Base-by-base conservation (phyloP, 2,888 invertebrate genomes). In the Hirtodrosophila trivittata region DNA sequence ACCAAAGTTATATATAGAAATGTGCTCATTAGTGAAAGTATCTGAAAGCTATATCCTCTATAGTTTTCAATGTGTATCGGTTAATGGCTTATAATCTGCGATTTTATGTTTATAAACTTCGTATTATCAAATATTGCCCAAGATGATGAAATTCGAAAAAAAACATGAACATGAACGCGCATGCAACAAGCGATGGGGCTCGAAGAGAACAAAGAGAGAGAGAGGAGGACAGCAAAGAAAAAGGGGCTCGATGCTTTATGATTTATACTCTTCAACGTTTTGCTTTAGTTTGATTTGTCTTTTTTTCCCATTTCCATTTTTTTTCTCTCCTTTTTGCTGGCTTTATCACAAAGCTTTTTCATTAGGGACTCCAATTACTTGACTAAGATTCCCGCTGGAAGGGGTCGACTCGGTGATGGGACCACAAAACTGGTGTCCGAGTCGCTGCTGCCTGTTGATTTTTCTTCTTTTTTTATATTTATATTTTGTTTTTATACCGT, bases 211-310 rank as follows among this genome's bases (percentile, higher is more conserved):
- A 33, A 10, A 26, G 14, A 45, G 42, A 14, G 6, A 28, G 35
- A 38, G 13, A 38, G 16, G 8, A 10, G 7, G 12, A 47, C 21
- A 30, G 39, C 38, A 41, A 47, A 37, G 52, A 70, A 69, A 80
- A 83, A 58, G 83, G 74, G 84, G 86, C 80, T 86, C 86, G 86
- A 56, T 85, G 18, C 69, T 49, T 65, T 76, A 66, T 71, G 59
- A 77, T 81, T 77, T 71, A 38, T 55, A 41, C 56, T 56, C 38
- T 56, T 41, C 38, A 43, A 41, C 33, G 45, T 55, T 60, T 73
- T 77, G 60, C 42, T 64, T 64, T 57, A 55, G 49, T 56, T 70
- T 47, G 56, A 54, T 52, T 59, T 50, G 56, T 6, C n/a, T 58
- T 42, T 37, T 64, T 46, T 42, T 30, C 7, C 42, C 37, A 43